Evolutionary conservation across 2,888 invertebrate species (phyloP), one percentile per base, ranked within the genome.

Genomic region (Aelia acuminata): DNA sequence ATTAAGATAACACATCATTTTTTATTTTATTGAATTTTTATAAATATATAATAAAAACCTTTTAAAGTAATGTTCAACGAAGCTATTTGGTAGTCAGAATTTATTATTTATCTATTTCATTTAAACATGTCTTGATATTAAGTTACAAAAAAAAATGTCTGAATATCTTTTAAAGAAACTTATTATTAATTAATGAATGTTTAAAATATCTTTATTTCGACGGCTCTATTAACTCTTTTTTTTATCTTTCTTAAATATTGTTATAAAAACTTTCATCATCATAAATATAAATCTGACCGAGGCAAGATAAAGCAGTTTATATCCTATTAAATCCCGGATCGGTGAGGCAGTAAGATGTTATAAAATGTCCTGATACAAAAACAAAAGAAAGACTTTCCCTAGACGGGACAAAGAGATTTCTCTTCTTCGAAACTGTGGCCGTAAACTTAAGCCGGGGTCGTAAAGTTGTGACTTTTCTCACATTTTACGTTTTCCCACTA

Each of bases 391-490:
- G 20, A 13, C 31, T 63, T 26, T 31, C 80, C 43, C 22, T 11
- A n/a, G 80, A n/a, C 22, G 80, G 43, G 11, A 80, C 20, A 47
- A 80, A 80, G 80, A 80, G 80, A 80, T 80, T 80, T 80, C 80
- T 80, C 80, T 80, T 35, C 80, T 80, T 80, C n/a, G 75, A 15
- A 39, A 75, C 75, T 75, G 75, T 22, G 80, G n/a, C 11, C 43
- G 80, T 80, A 80, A 80, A 80, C 22, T 43, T 80, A 47, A 80
- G 80, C 80, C 80, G 22, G 22, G 39, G 80, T 43, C 80, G 80
- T 80, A 80, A 80, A 80, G n/a, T 80, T 80, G 80, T n/a, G 80
- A 80, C 80, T 80, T 80, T 80, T 80, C 80, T 80, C 80, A 39
- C 80, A 80, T 80, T 80, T 70, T 80, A 80, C 22, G 80, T 80